Percentiles rank a stretch among this genome's conserved stretches.
phyloP scores from a whole-genome alignment of 2,888 invertebrate species.

The Hirudinaria manillensis region DNA sequence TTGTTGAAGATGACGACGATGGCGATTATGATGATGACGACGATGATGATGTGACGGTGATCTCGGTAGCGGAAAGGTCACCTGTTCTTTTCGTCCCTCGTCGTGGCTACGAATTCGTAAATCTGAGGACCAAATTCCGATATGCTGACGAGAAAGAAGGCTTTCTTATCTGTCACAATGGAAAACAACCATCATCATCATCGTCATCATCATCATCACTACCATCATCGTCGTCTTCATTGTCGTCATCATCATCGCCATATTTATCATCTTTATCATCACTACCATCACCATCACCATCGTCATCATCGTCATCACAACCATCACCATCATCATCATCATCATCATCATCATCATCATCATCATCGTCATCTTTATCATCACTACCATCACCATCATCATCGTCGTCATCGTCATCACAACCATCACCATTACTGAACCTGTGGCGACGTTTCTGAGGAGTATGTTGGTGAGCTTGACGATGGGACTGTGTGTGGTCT shows the following conservation, averaged over 20 bases:
- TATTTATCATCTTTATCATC: too few relatives aligned
- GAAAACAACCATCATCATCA: not conserved
- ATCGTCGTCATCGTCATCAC: not conserved
- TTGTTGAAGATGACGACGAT: not conserved
- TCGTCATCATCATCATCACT: not conserved
- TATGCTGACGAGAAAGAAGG: constrained; percentile 77
- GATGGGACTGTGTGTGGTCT: constrained; percentile 67
- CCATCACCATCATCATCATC: not conserved
- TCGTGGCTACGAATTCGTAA: constrained; percentile 63
- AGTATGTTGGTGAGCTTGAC: constrained; percentile 73
- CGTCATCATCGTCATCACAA: too few relatives aligned
- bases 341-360: not conserved
- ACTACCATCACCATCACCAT: too few relatives aligned
- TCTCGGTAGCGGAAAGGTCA: not conserved
- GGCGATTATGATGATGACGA: not conserved
- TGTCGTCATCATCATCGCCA: too few relatives aligned
- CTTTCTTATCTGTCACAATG: constrained; percentile 62
- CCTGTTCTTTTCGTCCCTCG: constrained; percentile 32
- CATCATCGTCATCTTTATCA: not conserved
- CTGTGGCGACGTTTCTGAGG: constrained; percentile 75
- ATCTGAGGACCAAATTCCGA: constrained; percentile 63
- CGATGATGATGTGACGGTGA: not conserved
- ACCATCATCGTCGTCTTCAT: not conserved
- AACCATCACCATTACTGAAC: constrained; percentile 50
- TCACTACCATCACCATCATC: too few relatives aligned